Evolutionary conservation across 2,113 vertebrate genomes (phyloP).

Genomic region (Perccottus glenii): DNA sequence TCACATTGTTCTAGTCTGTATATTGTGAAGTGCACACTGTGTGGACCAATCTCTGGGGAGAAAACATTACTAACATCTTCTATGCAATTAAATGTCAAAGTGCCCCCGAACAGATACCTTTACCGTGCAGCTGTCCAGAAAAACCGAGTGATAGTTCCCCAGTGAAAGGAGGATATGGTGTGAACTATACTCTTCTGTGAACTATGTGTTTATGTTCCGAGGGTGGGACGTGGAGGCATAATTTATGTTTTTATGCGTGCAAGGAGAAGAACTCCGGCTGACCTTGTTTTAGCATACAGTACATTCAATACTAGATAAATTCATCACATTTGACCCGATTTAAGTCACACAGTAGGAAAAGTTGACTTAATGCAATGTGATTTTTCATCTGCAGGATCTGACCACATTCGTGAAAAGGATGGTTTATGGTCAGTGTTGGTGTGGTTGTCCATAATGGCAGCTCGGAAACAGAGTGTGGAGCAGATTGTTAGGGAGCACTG

Average conservation of each 20-base stretch:
- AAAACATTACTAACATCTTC: conserved; percentile 45
- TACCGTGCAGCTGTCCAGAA: conserved; percentile 56
- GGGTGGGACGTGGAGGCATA: neutral
- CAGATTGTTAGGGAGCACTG: conserved; percentile 95
- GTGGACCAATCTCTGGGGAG: conserved; percentile 10
- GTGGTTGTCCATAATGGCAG: conserved; percentile 94
- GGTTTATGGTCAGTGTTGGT: conserved; percentile 95
- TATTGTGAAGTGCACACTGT: neutral
- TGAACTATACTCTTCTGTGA: conserved; percentile 14
- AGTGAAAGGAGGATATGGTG: conserved; percentile 28
- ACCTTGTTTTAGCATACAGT: neutral
- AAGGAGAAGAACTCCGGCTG: neutral
- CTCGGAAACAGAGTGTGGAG: conserved; percentile 90
- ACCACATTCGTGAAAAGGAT: conserved; percentile 97
- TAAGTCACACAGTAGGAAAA: neutral
- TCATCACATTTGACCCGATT: neutral
- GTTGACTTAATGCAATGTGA: neutral
- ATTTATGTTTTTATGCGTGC: conserved; percentile 19
- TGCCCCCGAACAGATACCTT: conserved; percentile 48
- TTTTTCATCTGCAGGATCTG: conserved; percentile 82
- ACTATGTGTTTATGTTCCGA: conserved; percentile 11
- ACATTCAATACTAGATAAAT: neutral
- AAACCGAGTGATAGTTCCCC: conserved; percentile 45
- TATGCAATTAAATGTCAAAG: conserved; percentile 40
- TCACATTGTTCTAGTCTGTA: neutral